phyloP scores from a whole-genome alignment of 2,888 invertebrate species.

The Tubulanus polymorphus region DNA sequence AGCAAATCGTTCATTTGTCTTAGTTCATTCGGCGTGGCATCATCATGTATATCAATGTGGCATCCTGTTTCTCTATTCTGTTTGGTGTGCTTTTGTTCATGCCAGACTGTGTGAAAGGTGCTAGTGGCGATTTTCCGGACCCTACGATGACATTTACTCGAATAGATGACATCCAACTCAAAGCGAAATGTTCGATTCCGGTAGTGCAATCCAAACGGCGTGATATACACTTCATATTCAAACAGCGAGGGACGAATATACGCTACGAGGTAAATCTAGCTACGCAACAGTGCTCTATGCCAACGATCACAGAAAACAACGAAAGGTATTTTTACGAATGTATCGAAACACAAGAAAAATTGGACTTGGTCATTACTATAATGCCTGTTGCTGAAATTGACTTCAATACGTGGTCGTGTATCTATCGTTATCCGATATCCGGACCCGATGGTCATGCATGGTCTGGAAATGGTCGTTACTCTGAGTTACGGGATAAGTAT shows the following conservation, averaged over 20 bases:
- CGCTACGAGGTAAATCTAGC: neutral
- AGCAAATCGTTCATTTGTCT: neutral
- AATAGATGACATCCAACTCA: neutral
- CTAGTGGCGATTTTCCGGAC: neutral
- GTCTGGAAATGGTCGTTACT: neutral
- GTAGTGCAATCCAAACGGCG: neutral
- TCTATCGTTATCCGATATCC: neutral
- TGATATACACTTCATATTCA: neutral
- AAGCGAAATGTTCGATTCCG: neutral
- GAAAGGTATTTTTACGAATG: neutral
- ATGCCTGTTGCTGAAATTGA: slow-evolving; percentile 1
- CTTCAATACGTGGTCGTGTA: slow-evolving; percentile 1
- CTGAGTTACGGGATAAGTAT: neutral
- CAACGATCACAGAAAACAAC: neutral
- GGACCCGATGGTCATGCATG: neutral
- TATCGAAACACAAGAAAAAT: neutral
- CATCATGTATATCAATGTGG: neutral
- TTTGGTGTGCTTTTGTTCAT: neutral
- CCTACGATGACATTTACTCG: neutral
- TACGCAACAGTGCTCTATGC: neutral
- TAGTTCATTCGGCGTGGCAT: neutral
- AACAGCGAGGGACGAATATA: neutral
- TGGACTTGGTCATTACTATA: neutral
- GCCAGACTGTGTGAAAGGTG: neutral
- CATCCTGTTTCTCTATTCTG: neutral